These are phyloP conservation scores for Willisornis vidua DNA, from an alignment of 2,113 vertebrate genomes.

Conservation along the genomic window DNA sequence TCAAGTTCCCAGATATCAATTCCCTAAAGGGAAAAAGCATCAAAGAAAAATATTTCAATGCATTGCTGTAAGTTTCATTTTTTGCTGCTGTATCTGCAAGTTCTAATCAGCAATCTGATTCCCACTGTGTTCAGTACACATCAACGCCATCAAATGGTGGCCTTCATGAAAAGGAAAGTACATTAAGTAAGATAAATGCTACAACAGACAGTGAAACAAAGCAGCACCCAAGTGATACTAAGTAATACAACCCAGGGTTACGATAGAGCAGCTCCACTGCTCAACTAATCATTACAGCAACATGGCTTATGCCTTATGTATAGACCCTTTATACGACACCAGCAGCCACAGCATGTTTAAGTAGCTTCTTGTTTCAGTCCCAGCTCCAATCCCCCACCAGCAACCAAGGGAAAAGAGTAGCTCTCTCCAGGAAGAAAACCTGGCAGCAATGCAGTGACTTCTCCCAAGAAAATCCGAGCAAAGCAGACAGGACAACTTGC, in stretches of 20 bases:
- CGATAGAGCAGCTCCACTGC: background rate
- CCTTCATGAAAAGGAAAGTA: background rate
- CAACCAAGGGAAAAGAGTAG: background rate
- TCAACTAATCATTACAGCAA: background rate
- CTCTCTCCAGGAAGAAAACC: background rate
- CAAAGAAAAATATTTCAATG: slow-evolving; percentile 8
- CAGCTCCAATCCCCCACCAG: background rate
- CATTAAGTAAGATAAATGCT: background rate
- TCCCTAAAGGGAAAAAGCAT: background rate
- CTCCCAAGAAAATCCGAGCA: background rate
- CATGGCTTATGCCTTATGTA: background rate
- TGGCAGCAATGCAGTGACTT: background rate
- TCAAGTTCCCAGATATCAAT: background rate
- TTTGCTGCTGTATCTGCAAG: background rate
- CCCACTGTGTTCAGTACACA: background rate
- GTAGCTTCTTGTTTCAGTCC: background rate
- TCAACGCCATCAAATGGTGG: background rate
- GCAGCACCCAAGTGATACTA: background rate
- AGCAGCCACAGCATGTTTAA: background rate
- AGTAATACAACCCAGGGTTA: background rate
- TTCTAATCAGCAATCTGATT: slow-evolving; percentile 1
- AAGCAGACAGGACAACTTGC: background rate
- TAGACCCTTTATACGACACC: background rate
- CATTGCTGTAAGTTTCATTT: background rate
- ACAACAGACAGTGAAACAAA: background rate